Base-by-base conservation (phyloP, 1,140 invertebrate species). In the Hermatobates lingyangjiaoensis region DNA sequence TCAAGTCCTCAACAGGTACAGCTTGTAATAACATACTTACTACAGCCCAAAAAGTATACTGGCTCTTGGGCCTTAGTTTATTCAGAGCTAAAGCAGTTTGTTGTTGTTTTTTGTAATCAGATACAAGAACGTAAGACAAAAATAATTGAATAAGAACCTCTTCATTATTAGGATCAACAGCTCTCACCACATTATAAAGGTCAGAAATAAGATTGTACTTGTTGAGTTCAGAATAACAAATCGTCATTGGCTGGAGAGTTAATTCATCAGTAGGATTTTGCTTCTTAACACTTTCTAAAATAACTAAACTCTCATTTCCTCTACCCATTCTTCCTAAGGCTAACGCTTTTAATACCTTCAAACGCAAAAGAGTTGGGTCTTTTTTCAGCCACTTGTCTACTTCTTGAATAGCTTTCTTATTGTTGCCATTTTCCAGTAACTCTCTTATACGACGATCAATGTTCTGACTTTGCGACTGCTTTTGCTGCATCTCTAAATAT, bases 351-450 rank as follows among this genome's bases (percentile, higher is more conserved):
- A 98, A 62, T 4, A 72, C 89, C 63, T 85, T 83, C 2, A 88
- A 91, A 70, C 90, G 91, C 30, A 81, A 80, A 56, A 93, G 77
- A 58, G 76, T 75, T 53, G 89, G 85, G 60, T 88, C 85, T 66
- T 97, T 97, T 63, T 87, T 91, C 27, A 97, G 70, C 14, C 97
- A 79, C 69, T 93, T 95, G 53, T 97, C 92, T 4, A 87, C 87
- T 69, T 97, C 93, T 66, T 96, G 90, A n/a, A 97, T 71, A 0
- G 92, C 92, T 65, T 95, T 94, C 62, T 95, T 96, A 69, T 95
- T 93, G 64, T 94, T 94, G 20, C 90, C 89, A 74, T 80, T 80
- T 65, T 98, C 93, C 54, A 98, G 70, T 71, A 86, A 90, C 68
- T 98, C 92, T 66, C 94, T 94, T 68, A 95, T 90, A 34, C 88